A percentile compares a stretch with the other conserved stretches of the same genome.
Conservation (phyloP, 2,113 vertebrate species). For the Stegostoma tigrinum region DNA sequence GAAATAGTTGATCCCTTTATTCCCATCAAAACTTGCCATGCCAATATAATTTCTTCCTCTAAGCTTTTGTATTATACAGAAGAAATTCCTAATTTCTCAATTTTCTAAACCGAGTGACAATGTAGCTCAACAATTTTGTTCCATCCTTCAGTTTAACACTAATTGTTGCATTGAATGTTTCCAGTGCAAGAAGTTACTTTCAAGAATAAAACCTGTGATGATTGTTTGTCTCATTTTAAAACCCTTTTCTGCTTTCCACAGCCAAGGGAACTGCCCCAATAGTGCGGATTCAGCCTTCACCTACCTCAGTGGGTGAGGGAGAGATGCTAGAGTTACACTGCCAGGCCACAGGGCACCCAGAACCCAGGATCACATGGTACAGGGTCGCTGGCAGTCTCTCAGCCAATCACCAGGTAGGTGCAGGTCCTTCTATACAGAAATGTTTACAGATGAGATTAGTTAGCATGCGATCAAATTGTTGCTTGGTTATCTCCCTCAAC, state of each 20-base stretch:
- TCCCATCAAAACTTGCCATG: no score
- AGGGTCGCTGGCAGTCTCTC: constrained; percentile 63
- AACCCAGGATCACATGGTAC: constrained; percentile 74
- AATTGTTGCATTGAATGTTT: not conserved
- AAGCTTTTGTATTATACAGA: no score
- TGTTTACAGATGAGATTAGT: no score
- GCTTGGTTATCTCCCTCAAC: no score
- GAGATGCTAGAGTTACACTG: constrained; percentile 82
- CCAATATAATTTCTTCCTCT: no score
- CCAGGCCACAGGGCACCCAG: constrained; percentile 64
- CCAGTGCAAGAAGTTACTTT: not conserved
- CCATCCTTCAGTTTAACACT: not conserved
- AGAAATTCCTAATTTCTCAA: no score
- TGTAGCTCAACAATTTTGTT: not conserved
- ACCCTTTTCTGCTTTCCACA: constrained; percentile 40
- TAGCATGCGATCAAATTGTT: no score
- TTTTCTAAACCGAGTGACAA: no score
- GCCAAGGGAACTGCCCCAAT: constrained; percentile 47
- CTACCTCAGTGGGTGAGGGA: constrained; percentile 67
- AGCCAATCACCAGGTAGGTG: constrained; percentile 71
- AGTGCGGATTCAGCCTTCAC: constrained; percentile 72
- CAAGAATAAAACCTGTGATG: not conserved
- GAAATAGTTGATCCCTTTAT: no score
- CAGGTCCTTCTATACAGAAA: no score
- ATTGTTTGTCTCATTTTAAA: not conserved